These are phyloP conservation scores for Gymnocypris eckloni DNA, from an alignment of 2,797 vertebrate species.

Conservation along the genomic window DNA sequence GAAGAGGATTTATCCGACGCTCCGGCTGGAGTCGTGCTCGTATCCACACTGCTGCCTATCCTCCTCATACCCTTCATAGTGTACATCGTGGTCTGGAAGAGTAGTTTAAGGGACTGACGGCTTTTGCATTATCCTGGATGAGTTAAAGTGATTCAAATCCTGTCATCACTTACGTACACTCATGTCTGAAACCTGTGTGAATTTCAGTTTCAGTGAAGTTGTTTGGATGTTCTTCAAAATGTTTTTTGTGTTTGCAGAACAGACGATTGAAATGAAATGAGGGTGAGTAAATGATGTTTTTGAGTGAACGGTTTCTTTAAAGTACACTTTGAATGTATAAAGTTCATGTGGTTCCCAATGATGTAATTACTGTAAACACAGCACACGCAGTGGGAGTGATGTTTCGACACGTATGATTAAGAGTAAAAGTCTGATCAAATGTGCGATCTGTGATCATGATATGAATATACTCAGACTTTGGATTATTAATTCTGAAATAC, in stretches of 20 bases:
- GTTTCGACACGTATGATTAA: background rate
- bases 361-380: constrained; percentile 9
- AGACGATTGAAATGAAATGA: background rate
- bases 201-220: background rate
- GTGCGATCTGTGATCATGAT: background rate
- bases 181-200: background rate
- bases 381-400: background rate
- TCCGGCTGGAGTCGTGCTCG: constrained; percentile 65
- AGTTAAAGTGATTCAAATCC: background rate
- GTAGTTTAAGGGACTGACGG: constrained; percentile 58
- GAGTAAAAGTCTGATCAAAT: background rate
- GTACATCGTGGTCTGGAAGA: constrained; percentile 71
- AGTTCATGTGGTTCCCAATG: background rate
- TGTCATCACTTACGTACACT: background rate
- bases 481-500: background rate
- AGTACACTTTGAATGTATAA: background rate
- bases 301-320: background rate
- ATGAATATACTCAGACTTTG: background rate
- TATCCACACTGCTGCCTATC: constrained; percentile 73
- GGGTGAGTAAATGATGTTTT: background rate
- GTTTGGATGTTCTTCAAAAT: background rate
- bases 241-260: background rate
- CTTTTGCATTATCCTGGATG: background rate
- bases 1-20: constrained; percentile 61
- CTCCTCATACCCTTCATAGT: constrained; percentile 73